Base-by-base conservation (phyloP, 2,113 vertebrate species). In the Tretioscincus oriximinensis region DNA sequence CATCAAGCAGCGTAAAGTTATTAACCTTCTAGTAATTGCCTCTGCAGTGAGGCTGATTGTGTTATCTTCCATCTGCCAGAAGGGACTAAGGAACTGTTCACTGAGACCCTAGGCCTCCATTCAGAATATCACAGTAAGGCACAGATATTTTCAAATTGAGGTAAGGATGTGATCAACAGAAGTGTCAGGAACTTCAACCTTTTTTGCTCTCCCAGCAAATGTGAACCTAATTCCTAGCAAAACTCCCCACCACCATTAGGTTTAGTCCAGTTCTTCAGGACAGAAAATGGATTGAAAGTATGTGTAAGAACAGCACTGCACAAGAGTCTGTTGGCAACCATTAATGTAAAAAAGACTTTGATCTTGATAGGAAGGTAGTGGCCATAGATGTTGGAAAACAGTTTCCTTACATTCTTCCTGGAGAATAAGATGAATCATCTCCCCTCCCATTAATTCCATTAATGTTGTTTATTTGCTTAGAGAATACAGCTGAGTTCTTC, bases 31-130 rank as follows among this genome's bases (percentile, higher is more conserved):
- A 35, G 28, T 31, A 85, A 66, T 61, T 61, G 67, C 61, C 45
- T 76, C 9, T 77, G 60, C n/a, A 76, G 31, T 1, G 0, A 58
- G 26, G 21, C 58, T 1, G 2, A 8, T 22, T 77, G 21, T 9
- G 5, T 74, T 80, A 29, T 79, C 58, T 28, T 41, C 58, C 65
- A 71, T 74, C 78, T 72, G 66, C 20, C 70, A 51, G 66, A 60
- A 75, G 45, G 58, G 58, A 60, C 35, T 80, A 41, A 20, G 68
- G 18, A 18, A 60, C 21, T 35, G 35, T 63, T 26, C 20, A 54
- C n/a, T 61, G n/a, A 26, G 51, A 60, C 69, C 28, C 35, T 24
- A 21, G 2, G 51, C 3, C 1, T n/a, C 71, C 31, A 21, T 1
- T 14, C 61, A 35, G 80, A 81, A 69, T 3, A 4, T 20, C 4